Evolutionary conservation across 2,888 invertebrate genomes (phyloP).

Genomic region (Sinopyrophorus schimmeli): DNA sequence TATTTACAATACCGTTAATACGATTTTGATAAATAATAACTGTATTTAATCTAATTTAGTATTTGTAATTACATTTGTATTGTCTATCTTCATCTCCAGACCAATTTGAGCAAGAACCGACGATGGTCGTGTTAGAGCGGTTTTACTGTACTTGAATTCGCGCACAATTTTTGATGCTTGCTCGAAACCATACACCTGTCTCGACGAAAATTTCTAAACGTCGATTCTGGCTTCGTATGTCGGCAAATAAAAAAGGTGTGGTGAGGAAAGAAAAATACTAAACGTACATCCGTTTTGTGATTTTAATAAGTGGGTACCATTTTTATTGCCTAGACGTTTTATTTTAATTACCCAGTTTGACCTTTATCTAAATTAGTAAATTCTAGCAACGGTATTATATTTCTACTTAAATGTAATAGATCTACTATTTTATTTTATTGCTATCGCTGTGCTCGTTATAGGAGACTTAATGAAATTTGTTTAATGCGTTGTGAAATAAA

Average conservation of each 20-base stretch:
- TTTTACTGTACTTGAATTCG: conserved; percentile 19
- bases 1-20: no score
- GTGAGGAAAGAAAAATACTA: conserved; percentile 21
- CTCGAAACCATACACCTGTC: conserved; percentile 10
- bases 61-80: no score
- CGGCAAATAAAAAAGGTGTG: conserved; percentile 21
- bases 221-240: conserved; percentile 5
- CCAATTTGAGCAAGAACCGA: no score
- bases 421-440: conserved; percentile 30
- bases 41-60: no score
- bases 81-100: no score
- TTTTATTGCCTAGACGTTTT: conserved; percentile 33
- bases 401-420: conserved; percentile 27
- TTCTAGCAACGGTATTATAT: conserved; percentile 29
- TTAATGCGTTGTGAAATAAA: conserved; percentile 26
- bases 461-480: conserved; percentile 25
- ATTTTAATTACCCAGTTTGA: conserved; percentile 40
- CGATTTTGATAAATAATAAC: no score
- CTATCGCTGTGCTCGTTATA: conserved; percentile 26
- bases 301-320: conserved; percentile 32
- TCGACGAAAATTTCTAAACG: conserved; percentile 16
- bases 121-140: no score
- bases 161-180: conserved; percentile 14
- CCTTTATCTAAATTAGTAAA: conserved; percentile 41
- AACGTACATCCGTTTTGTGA: conserved; percentile 27